These are phyloP conservation scores for Silurus glanis DNA, from an alignment of 2,113 vertebrate species.

Conservation along the genomic window DNA sequence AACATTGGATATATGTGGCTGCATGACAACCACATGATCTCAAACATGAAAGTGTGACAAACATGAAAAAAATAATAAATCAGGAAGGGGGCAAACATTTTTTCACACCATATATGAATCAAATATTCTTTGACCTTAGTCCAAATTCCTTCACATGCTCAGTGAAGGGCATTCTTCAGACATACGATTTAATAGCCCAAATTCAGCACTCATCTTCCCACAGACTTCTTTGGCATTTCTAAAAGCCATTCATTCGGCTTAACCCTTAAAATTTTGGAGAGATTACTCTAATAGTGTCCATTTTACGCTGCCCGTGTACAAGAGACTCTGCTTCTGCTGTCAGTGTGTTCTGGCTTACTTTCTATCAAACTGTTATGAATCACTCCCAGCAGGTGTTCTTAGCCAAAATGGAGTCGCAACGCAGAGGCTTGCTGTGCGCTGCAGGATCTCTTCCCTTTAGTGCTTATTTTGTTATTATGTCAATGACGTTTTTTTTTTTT, in stretches of 20 bases:
- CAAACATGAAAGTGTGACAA: too few relatives aligned
- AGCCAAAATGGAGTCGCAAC: not conserved
- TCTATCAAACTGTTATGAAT: conserved; percentile 30
- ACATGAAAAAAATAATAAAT: too few relatives aligned
- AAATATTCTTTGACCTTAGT: not conserved
- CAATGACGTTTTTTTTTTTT: not conserved
- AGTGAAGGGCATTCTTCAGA: not conserved
- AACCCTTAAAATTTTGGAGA: conserved; percentile 5
- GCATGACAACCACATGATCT: too few relatives aligned
- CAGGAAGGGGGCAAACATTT: too few relatives aligned
- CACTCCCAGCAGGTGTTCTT: conserved; percentile 24
- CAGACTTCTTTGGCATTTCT: not conserved
- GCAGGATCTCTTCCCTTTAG: conserved; percentile 1
- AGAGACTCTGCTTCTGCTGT: conserved; percentile 4
- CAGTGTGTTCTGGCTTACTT: conserved; percentile 8
- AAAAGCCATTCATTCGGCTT: not conserved
- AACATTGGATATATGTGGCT: too few relatives aligned
- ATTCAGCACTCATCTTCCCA: not conserved
- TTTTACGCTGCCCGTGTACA: conserved; percentile 24
- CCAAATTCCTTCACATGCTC: not conserved
- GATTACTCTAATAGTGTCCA: conserved; percentile 21
- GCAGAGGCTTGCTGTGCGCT: not conserved
- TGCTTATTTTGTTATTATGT: conserved; percentile 2
- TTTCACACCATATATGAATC: too few relatives aligned
- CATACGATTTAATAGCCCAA: not conserved